phyloP scores from a whole-genome alignment of 2,113 vertebrate genomes.

The Aspiorhynchus laticeps region DNA sequence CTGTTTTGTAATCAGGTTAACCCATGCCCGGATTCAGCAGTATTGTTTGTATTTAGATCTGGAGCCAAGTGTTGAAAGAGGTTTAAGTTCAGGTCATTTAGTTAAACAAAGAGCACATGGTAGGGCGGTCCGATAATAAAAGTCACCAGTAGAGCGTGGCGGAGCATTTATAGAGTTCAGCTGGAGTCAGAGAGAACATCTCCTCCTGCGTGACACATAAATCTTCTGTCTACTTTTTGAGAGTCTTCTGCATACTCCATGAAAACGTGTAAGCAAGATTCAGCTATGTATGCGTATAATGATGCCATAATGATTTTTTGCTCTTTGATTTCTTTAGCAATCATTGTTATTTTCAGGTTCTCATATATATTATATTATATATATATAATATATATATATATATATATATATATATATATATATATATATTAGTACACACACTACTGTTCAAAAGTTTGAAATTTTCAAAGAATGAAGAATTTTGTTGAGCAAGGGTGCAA shows the following conservation, averaged over 20 bases:
- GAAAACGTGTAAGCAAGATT: neutral
- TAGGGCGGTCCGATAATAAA: neutral
- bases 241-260: neutral
- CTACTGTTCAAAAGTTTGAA: too few species aligned
- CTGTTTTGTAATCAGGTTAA: constrained; percentile 33
- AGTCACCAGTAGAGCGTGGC: neutral
- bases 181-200: neutral
- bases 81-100: constrained; percentile 41
- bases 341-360: too few species aligned
- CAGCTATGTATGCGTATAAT: neutral
- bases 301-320: neutral
- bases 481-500: neutral
- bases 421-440: too few species aligned
- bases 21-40: constrained; percentile 41
- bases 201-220: neutral
- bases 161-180: neutral
- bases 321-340: neutral
- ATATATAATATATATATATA: too few species aligned
- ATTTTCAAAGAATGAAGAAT: too few species aligned
- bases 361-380: too few species aligned
- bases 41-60: constrained; percentile 62
- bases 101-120: constrained; percentile 19
- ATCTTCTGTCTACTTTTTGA: neutral
- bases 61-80: constrained; percentile 7
- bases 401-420: too few species aligned